Evolutionary conservation across 2,113 vertebrate species (phyloP).

Genomic region (Lophura nycthemera): DNA sequence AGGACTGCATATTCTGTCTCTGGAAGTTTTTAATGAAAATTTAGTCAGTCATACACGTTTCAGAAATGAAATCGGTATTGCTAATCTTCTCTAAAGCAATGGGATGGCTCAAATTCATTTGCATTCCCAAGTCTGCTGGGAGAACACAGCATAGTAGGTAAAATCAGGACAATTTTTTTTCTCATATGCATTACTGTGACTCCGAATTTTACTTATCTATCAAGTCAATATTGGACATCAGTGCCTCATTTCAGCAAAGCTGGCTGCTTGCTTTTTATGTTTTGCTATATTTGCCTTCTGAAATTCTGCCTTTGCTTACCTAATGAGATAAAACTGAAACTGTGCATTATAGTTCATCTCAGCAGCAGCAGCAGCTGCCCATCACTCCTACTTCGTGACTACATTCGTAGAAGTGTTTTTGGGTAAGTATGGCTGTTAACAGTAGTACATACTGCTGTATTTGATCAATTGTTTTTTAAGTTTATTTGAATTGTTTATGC

Average conservation of each 20-base stretch:
- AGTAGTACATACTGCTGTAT: neutral
- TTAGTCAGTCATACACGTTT: neutral
- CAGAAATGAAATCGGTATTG: neutral
- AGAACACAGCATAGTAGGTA: neutral
- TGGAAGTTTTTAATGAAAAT: neutral
- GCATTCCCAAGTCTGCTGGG: neutral
- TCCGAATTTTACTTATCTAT: neutral
- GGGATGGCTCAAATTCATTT: neutral
- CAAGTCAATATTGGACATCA: neutral
- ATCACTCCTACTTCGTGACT: neutral
- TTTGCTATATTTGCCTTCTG: neutral
- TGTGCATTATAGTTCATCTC: neutral
- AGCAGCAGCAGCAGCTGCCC: neutral
- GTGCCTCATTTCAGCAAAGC: neutral
- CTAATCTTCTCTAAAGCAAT: neutral
- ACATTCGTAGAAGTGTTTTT: neutral
- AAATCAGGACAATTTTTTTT: neutral
- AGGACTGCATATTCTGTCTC: neutral
- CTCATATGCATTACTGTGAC: neutral
- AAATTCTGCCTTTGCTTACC: neutral
- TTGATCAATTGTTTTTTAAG: neutral
- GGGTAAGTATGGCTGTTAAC: neutral
- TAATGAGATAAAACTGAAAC: neutral
- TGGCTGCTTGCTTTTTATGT: neutral
- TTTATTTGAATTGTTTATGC: neutral